phyloP scores from a whole-genome alignment of 2,797 vertebrate genomes.

The Anabas testudineus region DNA sequence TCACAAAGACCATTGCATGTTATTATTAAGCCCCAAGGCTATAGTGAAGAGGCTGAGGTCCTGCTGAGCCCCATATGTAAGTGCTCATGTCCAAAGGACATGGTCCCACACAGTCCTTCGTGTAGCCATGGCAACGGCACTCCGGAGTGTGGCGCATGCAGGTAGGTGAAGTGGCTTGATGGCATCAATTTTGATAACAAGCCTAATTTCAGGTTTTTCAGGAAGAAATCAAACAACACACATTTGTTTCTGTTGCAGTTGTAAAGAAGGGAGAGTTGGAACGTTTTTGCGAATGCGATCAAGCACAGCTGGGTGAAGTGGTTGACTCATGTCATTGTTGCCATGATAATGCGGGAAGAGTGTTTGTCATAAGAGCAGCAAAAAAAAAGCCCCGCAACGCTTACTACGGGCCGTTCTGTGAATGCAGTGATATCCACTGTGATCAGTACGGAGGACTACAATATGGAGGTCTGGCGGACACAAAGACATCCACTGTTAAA shows the following conservation, averaged over 20 bases:
- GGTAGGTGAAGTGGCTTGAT: conserved; percentile 52
- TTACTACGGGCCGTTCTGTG: conserved; percentile 7
- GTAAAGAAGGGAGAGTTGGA: conserved; percentile 13
- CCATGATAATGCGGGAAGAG: conserved; percentile 20
- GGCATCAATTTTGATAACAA: conserved; percentile 34
- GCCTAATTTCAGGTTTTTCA: conserved; percentile 26
- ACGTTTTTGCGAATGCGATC: conserved; percentile 28
- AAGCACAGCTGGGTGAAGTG: not conserved
- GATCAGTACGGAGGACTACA: conserved; percentile 13
- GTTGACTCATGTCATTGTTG: conserved; percentile 20
- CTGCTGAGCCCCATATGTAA: conserved; percentile 55
- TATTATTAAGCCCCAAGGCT: conserved; percentile 61
- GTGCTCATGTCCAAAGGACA: conserved; percentile 61
- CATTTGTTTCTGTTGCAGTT: conserved; percentile 26
- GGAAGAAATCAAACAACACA: not conserved
- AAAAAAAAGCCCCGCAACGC: conserved; percentile 15
- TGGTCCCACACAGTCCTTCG: conserved; percentile 37
- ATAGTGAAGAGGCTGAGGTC: conserved; percentile 48
- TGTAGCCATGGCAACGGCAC: conserved; percentile 68
- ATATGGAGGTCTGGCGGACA: conserved; percentile 6
- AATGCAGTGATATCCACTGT: conserved; percentile 23
- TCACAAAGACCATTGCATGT: conserved; percentile 23
- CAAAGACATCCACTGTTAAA: not conserved
- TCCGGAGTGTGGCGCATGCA: conserved; percentile 53
- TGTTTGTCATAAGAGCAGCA: conserved; percentile 29